Evolutionary conservation across 2,113 vertebrate genomes (phyloP), one percentile per base, ranked within the genome.

Genomic region (Gallinago jamesoni): DNA sequence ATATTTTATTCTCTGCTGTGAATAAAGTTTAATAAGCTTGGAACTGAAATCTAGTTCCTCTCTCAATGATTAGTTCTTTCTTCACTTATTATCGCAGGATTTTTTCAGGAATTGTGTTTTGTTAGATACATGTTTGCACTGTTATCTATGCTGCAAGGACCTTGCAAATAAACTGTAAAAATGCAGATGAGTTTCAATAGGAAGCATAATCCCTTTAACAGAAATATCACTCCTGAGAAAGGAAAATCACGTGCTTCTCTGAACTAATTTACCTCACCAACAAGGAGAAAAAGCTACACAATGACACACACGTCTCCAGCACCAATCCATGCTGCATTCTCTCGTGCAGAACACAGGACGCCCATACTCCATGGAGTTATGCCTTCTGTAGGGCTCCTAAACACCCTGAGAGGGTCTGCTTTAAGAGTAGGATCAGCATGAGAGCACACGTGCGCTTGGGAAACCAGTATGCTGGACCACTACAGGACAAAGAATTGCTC

Each of bases 11-110:
- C 64, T 86, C 4, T 21, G 23, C 24, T 62, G 35, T 47, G 69
- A 95, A 64, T 72, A 39, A 75, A 89, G 22, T 66, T 93, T 72
- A 94, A 75, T 53, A 84, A 72, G 39, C 82, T 72, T 87, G 83
- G 87, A 96, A 86, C 31, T 33, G 20, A 70, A 93, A 75, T 56
- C 41, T 68, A 63, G 16, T 43, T 30, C 41, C 33, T 91, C 24
- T 53, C 24, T 52, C 37, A 50, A 22, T 17, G 5, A 60, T 87
- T 78, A 76, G 39, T 19, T 93, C 28, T 78, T 92, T 73, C 60
- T 81, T 89, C 48, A 68, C 17, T 4, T 60, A 55, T 37, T 56
- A 55, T 35, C 48, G 67, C 35, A 75, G 30, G 23, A 66, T 43
- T 90, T 80, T 89, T 93, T 87, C 84, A 79, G 73, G 30, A 92